Percentiles rank a stretch among this genome's conserved stretches.
Conservation (phyloP, 1,140 invertebrate species). For the Holotrichia oblita region DNA sequence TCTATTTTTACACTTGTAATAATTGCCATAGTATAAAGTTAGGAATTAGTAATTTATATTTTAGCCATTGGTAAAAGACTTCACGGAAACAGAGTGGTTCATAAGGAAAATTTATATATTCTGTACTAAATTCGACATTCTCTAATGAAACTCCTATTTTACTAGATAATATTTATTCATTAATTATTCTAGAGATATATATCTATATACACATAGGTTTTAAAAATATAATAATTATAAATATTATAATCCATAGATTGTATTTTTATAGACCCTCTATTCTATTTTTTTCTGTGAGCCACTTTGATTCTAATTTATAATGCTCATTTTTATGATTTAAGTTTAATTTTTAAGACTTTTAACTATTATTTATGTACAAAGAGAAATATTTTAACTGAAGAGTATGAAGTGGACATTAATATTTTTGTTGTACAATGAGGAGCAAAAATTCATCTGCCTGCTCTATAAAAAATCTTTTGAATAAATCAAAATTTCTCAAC, state of each 20-base stretch:
- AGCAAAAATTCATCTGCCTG: no score
- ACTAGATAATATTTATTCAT: not conserved
- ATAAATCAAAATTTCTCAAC: no score
- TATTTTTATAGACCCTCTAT: not conserved
- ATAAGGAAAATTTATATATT: slow-evolving; percentile 4
- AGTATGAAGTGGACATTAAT: slow-evolving; percentile 8
- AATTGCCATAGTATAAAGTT: slow-evolving; percentile 36
- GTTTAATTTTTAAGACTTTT: slow-evolving; percentile 21
- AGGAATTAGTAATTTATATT: slow-evolving; percentile 30
- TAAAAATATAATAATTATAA: no score
- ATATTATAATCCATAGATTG: no score
- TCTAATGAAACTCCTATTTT: not conserved
- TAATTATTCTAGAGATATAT: no score
- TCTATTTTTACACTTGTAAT: slow-evolving; percentile 40
- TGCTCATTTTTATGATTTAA: slow-evolving; percentile 10
- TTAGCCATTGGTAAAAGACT: slow-evolving; percentile 39
- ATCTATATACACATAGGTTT: no score
- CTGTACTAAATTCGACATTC: not conserved
- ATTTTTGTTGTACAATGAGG: not conserved
- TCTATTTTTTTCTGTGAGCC: not conserved
- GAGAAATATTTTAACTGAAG: slow-evolving; percentile 25
- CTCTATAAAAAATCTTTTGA: no score
- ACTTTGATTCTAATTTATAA: slow-evolving; percentile 26
- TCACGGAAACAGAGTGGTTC: slow-evolving; percentile 13
- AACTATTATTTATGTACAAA: slow-evolving; percentile 11